These are phyloP conservation scores for Drosophila prolongata DNA, from an alignment of 2,888 invertebrate genomes.

Conservation along the genomic window DNA sequence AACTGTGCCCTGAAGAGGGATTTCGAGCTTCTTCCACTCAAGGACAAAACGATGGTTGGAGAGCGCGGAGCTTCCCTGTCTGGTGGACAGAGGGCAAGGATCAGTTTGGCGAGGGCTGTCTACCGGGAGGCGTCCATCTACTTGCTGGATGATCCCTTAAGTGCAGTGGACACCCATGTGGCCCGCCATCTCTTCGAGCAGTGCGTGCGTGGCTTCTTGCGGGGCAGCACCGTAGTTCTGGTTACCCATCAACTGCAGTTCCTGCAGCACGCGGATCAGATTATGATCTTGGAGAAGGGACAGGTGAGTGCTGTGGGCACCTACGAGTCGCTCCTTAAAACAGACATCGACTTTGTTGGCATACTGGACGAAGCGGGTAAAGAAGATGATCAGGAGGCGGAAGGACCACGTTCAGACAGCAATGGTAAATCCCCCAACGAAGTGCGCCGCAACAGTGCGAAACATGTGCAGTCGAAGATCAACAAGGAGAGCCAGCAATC, in stretches of 20 bases:
- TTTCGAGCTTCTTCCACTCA: slow-evolving; percentile 86
- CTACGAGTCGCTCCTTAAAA: slow-evolving; percentile 89
- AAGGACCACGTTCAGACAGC: slow-evolving; percentile 41
- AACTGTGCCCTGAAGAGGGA: slow-evolving; percentile 86
- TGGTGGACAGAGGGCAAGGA: slow-evolving; percentile 94
- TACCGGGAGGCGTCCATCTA: slow-evolving; percentile 95
- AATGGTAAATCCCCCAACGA: too few species aligned
- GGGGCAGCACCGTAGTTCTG: slow-evolving; percentile 89
- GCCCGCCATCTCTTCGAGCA: slow-evolving; percentile 93
- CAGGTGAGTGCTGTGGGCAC: slow-evolving; percentile 86
- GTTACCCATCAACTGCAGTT: slow-evolving; percentile 95
- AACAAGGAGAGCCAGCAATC: slow-evolving; percentile 86
- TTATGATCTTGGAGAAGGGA: slow-evolving; percentile 84
- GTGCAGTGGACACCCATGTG: slow-evolving; percentile 97
- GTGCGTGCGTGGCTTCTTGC: slow-evolving; percentile 85
- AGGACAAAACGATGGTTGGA: slow-evolving; percentile 89
- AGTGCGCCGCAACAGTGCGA: slow-evolving; percentile 81
- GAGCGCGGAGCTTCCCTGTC: slow-evolving; percentile 94
- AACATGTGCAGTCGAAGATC: slow-evolving; percentile 75
- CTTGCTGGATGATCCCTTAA: slow-evolving; percentile 94
- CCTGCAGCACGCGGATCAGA: slow-evolving; percentile 88
- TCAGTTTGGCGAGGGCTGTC: slow-evolving; percentile 94
- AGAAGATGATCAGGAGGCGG: slow-evolving; percentile 76
- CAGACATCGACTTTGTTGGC: slow-evolving; percentile 91
- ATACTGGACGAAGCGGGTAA: slow-evolving; percentile 87